Conservation (phyloP, 2,888 invertebrate genomes). For the Eupeodes luniger region DNA sequence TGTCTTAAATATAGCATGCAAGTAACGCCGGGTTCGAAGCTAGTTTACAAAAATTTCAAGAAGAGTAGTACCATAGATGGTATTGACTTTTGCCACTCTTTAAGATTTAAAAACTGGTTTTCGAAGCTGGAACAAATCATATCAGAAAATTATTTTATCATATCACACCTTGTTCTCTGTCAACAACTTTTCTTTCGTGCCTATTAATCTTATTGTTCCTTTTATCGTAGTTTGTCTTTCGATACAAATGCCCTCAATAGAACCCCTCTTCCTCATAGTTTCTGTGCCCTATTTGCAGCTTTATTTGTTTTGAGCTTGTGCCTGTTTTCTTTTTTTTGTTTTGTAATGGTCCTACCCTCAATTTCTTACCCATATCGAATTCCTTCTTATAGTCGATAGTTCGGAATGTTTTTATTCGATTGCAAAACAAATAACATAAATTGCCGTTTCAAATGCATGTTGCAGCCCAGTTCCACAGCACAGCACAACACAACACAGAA, state of each 20-base stretch:
- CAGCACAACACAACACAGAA: conserved; percentile 17
- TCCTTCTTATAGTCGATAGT: not conserved
- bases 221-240: too few relatives aligned
- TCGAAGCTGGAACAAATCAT: too few relatives aligned
- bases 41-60: too few relatives aligned
- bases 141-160: too few relatives aligned
- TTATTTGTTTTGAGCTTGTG: not conserved
- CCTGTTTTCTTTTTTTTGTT: not conserved
- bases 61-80: too few relatives aligned
- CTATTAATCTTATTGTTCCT: too few relatives aligned
- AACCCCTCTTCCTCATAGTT: not conserved
- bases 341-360: not conserved
- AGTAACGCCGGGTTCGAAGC: too few relatives aligned
- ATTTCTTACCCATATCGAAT: not conserved
- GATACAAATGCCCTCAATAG: not conserved
- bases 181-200: too few relatives aligned
- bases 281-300: not conserved
- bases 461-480: conserved; percentile 14
- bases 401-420: conserved; percentile 3
- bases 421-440: conserved; percentile 25
- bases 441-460: conserved; percentile 14
- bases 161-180: too few relatives aligned
- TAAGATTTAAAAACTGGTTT: too few relatives aligned
- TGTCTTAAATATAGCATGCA: too few relatives aligned
- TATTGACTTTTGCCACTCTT: too few relatives aligned